These are phyloP conservation scores for Psylliodes chrysocephalus DNA, from an alignment of 2,888 invertebrate species.

Conservation along the genomic window DNA sequence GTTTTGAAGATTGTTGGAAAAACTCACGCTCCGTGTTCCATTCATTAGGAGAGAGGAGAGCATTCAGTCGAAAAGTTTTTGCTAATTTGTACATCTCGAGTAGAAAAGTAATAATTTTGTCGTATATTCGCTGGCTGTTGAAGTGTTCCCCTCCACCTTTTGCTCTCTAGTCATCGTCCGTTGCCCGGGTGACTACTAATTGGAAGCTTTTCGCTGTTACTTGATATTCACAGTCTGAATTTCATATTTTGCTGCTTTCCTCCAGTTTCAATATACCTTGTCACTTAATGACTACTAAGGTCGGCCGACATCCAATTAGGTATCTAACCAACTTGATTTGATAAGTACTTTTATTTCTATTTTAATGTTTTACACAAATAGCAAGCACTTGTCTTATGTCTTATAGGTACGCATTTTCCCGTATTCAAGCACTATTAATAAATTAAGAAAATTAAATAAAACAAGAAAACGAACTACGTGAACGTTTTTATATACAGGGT, in stretches of 20 bases:
- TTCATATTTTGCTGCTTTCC: conserved; percentile 36
- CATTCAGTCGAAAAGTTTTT: conserved; percentile 27
- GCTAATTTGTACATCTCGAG: conserved; percentile 32
- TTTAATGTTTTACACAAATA: not conserved
- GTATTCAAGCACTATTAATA: no score
- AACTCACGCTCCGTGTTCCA: not conserved
- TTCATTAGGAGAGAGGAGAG: conserved; percentile 32
- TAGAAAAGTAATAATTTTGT: conserved; percentile 39
- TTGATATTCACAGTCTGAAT: conserved; percentile 41
- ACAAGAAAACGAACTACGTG: no score
- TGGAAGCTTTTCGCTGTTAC: conserved; percentile 42
- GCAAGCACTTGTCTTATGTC: no score
- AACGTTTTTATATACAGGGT: no score
- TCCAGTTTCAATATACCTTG: conserved; percentile 26
- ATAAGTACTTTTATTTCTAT: conserved; percentile 10
- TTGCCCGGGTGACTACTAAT: conserved; percentile 44
- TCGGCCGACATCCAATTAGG: conserved; percentile 16
- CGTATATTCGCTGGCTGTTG: conserved; percentile 25
- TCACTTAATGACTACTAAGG: conserved; percentile 27
- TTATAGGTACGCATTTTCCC: no score
- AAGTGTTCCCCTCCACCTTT: conserved; percentile 32
- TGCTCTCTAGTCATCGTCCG: conserved; percentile 37
- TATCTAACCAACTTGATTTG: not conserved
- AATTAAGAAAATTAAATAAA: no score
- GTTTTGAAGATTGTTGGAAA: no score